Evolutionary conservation across 2,797 vertebrate species (phyloP).

Genomic region (Pseudopleuronectes americanus): DNA sequence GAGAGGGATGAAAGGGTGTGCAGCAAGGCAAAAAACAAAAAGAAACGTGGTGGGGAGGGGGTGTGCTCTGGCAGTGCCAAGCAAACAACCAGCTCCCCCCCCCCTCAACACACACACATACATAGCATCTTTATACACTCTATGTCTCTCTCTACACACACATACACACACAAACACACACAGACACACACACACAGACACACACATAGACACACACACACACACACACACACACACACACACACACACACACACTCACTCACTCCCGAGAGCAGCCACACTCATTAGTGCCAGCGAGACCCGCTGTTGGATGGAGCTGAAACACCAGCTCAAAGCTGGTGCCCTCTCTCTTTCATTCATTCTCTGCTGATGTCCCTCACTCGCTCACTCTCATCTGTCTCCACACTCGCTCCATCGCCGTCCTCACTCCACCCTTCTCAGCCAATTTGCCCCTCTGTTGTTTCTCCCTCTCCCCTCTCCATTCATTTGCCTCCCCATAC

Average conservation of each 20-base stretch:
- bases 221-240: slow-evolving; percentile 5
- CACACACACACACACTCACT: slow-evolving; percentile 29
- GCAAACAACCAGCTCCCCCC: slow-evolving; percentile 47
- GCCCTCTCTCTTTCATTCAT: slow-evolving; percentile 21
- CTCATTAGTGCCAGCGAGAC: slow-evolving; percentile 82
- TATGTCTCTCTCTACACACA: slow-evolving; percentile 19
- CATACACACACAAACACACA: slow-evolving; percentile 10
- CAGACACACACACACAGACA: slow-evolving; percentile 9
- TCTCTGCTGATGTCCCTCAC: slow-evolving; percentile 22
- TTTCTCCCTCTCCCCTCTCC: slow-evolving; percentile 39
- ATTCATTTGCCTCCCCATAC: slow-evolving; percentile 25
- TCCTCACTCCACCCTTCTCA: slow-evolving; percentile 52
- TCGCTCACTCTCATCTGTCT: slow-evolving; percentile 36
- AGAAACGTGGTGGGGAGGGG: slow-evolving; percentile 7
- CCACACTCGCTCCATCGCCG: slow-evolving; percentile 24
- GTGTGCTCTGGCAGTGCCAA: slow-evolving; percentile 51
- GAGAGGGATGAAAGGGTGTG: slow-evolving; percentile 45
- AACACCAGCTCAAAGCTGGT: slow-evolving; percentile 71
- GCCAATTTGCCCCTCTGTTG: slow-evolving; percentile 67
- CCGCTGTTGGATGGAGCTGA: slow-evolving; percentile 76
- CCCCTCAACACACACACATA: slow-evolving; percentile 23
- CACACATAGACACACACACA: slow-evolving; percentile 24
- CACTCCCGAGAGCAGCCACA: slow-evolving; percentile 66
- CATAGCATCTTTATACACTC: background rate
- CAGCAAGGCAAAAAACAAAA: slow-evolving; percentile 37